phyloP scores from a whole-genome alignment of 2,888 invertebrate genomes.

The Shargacucullia verbasci region DNA sequence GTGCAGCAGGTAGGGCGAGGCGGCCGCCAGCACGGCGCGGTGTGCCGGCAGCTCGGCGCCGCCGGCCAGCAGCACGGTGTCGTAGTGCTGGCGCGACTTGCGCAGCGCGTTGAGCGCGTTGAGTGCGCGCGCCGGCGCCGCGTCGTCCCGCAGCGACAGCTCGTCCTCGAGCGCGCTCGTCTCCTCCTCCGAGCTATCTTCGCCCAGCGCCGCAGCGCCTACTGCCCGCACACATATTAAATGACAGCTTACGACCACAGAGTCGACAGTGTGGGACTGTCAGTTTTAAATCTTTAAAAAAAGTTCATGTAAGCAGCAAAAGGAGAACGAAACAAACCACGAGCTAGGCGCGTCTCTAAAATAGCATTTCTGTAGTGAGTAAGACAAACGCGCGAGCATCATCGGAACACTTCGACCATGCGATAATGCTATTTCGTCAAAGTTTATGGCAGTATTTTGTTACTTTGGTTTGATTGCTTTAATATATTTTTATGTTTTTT shows the following conservation, averaged over 20 bases:
- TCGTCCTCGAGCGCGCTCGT: conserved; percentile 69
- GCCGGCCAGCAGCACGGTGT: conserved; percentile 94
- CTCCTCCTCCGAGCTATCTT: conserved; percentile 70
- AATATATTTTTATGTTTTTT: no score
- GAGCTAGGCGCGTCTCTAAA: no score
- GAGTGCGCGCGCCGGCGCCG: conserved; percentile 90
- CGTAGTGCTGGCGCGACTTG: conserved; percentile 95
- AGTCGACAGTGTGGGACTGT: no score
- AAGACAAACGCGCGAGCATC: no score
- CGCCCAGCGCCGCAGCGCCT: conserved; percentile 65
- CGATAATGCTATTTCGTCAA: no score
- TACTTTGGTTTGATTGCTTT: no score
- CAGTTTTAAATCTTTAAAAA: no score
- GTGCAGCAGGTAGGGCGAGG: conserved; percentile 93
- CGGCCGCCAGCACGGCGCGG: conserved; percentile 93
- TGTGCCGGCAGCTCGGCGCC: conserved; percentile 90
- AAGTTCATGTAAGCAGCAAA: no score
- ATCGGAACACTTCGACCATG: no score
- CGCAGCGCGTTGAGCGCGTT: conserved; percentile 93
- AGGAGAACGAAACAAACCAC: no score
- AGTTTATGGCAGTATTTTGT: no score
- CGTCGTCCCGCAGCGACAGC: conserved; percentile 89
- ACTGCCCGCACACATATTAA: conserved; percentile 22
- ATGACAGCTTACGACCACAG: not conserved
- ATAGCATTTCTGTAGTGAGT: no score